Evolutionary conservation across 2,888 invertebrate genomes (phyloP).

Genomic region (Pseudococcus viburni): DNA sequence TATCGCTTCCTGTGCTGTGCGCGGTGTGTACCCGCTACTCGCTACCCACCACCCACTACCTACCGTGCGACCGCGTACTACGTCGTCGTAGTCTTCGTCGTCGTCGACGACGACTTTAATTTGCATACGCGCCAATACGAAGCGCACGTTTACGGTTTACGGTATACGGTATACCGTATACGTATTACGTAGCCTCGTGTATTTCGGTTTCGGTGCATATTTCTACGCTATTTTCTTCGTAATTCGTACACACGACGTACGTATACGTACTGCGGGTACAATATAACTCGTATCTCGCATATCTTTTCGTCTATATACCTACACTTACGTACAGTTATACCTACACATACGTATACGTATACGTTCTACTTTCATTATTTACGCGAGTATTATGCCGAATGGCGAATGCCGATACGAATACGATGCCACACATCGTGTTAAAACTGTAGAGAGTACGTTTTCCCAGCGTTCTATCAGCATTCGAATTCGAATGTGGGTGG

Average conservation of each 20-base stretch:
- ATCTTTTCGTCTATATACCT: not conserved
- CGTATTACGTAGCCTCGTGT: not conserved
- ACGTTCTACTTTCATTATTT: constrained; percentile 27
- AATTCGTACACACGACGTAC: not conserved
- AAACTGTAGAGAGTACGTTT: too few species aligned
- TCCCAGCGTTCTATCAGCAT: too few species aligned
- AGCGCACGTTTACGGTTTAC: not conserved
- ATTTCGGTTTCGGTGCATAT: too few species aligned
- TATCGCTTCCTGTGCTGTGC: not conserved
- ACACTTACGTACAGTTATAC: not conserved
- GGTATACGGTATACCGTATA: too few species aligned
- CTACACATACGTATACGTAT: not conserved
- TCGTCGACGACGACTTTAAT: not conserved
- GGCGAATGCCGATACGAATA: not conserved
- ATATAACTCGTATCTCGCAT: not conserved
- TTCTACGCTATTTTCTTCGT: not conserved
- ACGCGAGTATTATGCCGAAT: constrained; percentile 20
- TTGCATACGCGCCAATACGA: constrained; percentile 36
- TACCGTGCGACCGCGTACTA: too few species aligned
- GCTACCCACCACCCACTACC: too few species aligned
- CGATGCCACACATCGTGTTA: not conserved
- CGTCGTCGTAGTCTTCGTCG: too few species aligned
- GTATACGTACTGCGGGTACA: not conserved
- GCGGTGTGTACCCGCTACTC: too few species aligned
- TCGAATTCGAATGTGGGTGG: too few species aligned